Evolutionary conservation across 2,797 vertebrate species (phyloP).

Genomic region (Momotus momota): DNA sequence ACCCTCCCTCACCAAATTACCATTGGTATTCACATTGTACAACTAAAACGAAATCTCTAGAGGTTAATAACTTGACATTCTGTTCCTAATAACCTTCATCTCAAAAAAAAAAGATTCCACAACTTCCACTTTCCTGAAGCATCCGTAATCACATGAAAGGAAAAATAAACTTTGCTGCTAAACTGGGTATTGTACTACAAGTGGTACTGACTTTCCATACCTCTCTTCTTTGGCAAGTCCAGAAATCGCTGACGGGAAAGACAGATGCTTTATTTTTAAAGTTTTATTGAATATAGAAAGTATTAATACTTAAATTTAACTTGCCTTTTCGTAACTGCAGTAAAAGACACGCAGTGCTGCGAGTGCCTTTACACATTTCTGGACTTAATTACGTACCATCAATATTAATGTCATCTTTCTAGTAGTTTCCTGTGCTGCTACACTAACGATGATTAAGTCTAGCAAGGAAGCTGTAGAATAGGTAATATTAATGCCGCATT

Average conservation of each 20-base stretch:
- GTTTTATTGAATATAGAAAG: neutral
- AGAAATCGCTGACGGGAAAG: neutral
- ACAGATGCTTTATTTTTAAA: neutral
- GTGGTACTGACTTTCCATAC: neutral
- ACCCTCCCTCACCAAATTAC: neutral
- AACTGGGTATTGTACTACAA: neutral
- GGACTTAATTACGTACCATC: conserved; percentile 7
- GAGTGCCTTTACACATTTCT: neutral
- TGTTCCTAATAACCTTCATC: neutral
- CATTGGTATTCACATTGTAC: neutral
- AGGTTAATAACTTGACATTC: neutral
- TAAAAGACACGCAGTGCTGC: neutral
- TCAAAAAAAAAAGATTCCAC: neutral
- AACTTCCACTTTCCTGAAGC: neutral
- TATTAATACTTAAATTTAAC: conserved; percentile 31
- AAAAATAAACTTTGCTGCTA: neutral
- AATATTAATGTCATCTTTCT: conserved; percentile 35
- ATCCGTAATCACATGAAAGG: neutral
- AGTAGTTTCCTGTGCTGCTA: neutral
- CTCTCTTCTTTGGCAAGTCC: neutral
- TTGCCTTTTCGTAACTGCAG: neutral
- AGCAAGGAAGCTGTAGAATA: neutral
- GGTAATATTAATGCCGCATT: neutral
- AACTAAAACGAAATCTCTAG: neutral
- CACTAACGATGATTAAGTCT: conserved; percentile 12